phyloP scores from a whole-genome alignment of 2,888 invertebrate species.

The Oligia fasciuncula region DNA sequence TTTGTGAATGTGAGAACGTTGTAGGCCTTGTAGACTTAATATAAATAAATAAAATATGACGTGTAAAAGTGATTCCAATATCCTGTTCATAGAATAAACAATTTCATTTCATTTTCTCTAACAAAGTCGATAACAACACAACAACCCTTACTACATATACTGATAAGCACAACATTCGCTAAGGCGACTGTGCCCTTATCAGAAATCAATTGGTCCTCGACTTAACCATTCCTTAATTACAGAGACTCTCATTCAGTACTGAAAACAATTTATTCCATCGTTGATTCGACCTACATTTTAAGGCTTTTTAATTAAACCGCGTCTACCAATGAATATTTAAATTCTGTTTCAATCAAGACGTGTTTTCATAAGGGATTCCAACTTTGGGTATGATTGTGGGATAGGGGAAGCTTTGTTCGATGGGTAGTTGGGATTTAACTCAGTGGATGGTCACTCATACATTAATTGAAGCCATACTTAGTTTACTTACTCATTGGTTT shows the following conservation, averaged over 20 bases:
- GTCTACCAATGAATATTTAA: constrained; percentile 55
- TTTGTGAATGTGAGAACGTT: too few relatives aligned
- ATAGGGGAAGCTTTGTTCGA: neutral
- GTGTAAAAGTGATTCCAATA: too few relatives aligned
- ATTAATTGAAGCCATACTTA: neutral
- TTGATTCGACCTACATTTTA: constrained; percentile 46
- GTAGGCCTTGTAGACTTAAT: too few relatives aligned
- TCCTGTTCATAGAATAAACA: too few relatives aligned
- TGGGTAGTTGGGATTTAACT: constrained; percentile 11
- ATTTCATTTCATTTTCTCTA: neutral
- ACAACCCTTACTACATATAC: neutral
- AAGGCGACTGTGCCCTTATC: neutral
- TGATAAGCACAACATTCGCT: neutral
- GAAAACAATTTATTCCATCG: constrained; percentile 52
- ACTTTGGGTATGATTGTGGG: constrained; percentile 37
- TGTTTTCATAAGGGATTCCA: constrained; percentile 36
- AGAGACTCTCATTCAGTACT: constrained; percentile 39
- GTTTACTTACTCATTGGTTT: neutral
- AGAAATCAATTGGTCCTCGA: constrained; percentile 25
- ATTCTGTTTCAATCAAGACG: constrained; percentile 49
- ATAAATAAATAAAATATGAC: too few relatives aligned
- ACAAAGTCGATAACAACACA: neutral
- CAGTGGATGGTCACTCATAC: neutral
- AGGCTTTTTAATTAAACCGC: constrained; percentile 53
- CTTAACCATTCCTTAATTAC: constrained; percentile 26